phyloP scores from a whole-genome alignment of 2,888 invertebrate species.

The Drosophila quinaria region DNA sequence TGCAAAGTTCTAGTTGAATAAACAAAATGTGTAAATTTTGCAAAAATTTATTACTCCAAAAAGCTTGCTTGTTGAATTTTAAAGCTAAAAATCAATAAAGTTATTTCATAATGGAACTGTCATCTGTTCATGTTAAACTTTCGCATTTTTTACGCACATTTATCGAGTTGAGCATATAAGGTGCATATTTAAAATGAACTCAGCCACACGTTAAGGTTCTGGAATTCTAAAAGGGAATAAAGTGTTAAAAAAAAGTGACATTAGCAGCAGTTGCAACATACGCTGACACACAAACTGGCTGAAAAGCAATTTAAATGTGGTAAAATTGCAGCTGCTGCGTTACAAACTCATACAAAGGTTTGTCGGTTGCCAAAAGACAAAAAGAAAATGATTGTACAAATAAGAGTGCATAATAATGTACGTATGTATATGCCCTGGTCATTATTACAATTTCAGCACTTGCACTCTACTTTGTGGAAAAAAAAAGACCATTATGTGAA shows the following conservation, averaged over 20 bases:
- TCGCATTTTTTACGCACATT: background rate
- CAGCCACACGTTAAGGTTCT: background rate
- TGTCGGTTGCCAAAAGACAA: slow-evolving; percentile 6
- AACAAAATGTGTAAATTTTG: no score
- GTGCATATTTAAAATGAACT: background rate
- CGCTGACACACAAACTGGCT: slow-evolving; percentile 4
- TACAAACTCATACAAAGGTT: background rate
- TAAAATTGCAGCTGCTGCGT: slow-evolving; percentile 22
- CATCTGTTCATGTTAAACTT: background rate
- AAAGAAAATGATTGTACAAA: background rate
- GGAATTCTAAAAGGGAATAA: background rate
- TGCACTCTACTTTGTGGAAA: slow-evolving; percentile 51
- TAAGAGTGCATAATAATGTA: slow-evolving; percentile 13
- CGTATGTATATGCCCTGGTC: slow-evolving; percentile 12
- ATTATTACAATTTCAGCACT: slow-evolving; percentile 62
- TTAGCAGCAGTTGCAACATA: slow-evolving; percentile 27
- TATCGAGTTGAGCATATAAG: background rate
- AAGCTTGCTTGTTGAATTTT: no score
- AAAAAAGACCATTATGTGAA: slow-evolving; percentile 40
- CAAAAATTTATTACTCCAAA: no score
- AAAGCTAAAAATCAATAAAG: no score
- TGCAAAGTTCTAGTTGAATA: no score
- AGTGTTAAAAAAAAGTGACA: slow-evolving; percentile 18
- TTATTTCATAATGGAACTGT: background rate
- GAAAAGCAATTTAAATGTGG: slow-evolving; percentile 38